These are phyloP conservation scores for Rhopalosiphum maidis DNA, from an alignment of 1,140 invertebrate genomes.

Conservation along the genomic window DNA sequence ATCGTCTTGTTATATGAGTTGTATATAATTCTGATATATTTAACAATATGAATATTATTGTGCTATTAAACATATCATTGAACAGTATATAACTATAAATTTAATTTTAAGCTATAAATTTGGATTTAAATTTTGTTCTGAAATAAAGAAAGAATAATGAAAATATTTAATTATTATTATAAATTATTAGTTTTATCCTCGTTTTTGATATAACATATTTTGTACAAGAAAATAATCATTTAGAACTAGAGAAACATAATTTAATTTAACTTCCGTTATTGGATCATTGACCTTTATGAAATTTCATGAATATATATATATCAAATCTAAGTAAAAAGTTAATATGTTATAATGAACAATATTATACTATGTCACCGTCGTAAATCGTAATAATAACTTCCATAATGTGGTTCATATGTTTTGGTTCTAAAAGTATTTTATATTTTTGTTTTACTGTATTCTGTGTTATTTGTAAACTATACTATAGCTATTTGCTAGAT, in stretches of 20 bases:
- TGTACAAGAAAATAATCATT: neutral
- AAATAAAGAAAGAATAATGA: neutral
- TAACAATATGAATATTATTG: neutral
- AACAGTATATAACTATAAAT: neutral
- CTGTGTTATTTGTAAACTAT: neutral
- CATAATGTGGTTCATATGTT: neutral
- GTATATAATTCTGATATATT: neutral
- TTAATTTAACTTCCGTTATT: neutral
- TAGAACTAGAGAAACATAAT: neutral
- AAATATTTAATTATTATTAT: neutral
- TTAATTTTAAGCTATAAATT: neutral
- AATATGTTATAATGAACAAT: neutral
- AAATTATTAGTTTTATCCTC: neutral
- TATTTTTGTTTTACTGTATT: neutral
- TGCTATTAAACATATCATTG: neutral
- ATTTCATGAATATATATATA: neutral
- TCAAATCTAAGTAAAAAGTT: too few species aligned
- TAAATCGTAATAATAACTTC: neutral
- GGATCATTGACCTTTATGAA: neutral
- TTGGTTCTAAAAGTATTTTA: neutral
- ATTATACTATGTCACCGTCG: neutral
- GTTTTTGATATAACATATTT: neutral
- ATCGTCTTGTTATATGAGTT: too few species aligned
- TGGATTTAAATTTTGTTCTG: neutral
- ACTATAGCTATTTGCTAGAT: neutral